Base-by-base conservation (phyloP, 2,113 vertebrate species). In the Melospiza georgiana region DNA sequence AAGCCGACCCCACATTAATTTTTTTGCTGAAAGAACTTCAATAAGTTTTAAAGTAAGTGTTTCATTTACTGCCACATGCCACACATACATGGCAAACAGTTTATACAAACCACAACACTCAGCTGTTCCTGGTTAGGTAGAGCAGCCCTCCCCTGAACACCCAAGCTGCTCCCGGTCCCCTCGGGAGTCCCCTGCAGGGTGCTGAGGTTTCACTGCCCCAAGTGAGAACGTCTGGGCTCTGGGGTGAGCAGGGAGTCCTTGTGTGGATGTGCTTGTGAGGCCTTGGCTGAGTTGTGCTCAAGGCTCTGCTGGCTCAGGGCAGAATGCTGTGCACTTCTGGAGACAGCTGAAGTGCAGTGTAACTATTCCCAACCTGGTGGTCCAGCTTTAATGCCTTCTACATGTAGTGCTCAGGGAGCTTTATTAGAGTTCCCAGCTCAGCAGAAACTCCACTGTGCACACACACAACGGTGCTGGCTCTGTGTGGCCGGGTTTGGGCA, bases 21-120 rank as follows among this genome's bases (percentile, higher is more conserved):
- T 95, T 93, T 97, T 94, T 84, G 89, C 92, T 94, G 96, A 96
- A 95, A 94, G 92, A 96, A 96, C 93, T 97, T 96, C 96, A 96
- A 94, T 96, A 96, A 96, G 95, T 94, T 96, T 94, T 91, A 93
- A 96, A 97, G 96, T 97, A 97, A 94, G 96, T 97, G 96, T 97
- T 97, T 97, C 97, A 96, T 96, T 97, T 97, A 97, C 95, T 97
- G 96, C 97, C 96, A 96, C 97, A 97, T 93, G 96, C 97, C 96
- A 96, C 91, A 93, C 93, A 96, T 97, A 96, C 90, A 96, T 96
- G 96, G 94, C 96, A 97, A 95, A 95, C 87, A 96, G 94, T 91
- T 95, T 96, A 96, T 94, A 95, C 95, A 96, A 96, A 96, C 96
- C 95, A 96, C 94, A 96, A 95, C 90, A 94, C 91, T 96, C 96